Base-by-base conservation (phyloP, 2,113 vertebrate genomes). In the Penelope pileata region DNA sequence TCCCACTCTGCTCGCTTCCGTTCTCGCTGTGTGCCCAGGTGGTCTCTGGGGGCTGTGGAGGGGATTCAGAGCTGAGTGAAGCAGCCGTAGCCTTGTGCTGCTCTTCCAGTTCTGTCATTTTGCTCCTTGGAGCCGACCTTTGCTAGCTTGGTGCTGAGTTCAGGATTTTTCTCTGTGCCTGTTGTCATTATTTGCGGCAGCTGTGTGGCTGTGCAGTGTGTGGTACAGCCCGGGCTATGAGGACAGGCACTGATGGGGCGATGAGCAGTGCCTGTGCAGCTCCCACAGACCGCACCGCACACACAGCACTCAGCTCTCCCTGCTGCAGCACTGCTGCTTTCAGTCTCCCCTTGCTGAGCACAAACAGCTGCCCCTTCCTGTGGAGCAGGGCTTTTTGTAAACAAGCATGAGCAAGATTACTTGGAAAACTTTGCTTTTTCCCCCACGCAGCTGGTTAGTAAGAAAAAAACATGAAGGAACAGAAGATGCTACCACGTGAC, bases 211-310 rank as follows among this genome's bases (percentile, higher is more conserved):
- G 4, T 3, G 32, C 32, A 45, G 11, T 8, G 3, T 24, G 23
- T 26, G 54, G 3, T n/a, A 19, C 2, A 10, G 12, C 42, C 42
- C 9, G 0, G 1, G n/a, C 3, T 50, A 3, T 1, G 75, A 5
- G 75, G 62, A 18, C 7, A 70, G 45, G 69, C n/a, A 2, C 21
- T 6, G 47, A 2, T 1, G 32, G 32, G 58, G 73, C 63, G 5
- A 48, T 5, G 42, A 11, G 8, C 1, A 30, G 21, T 38, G 79
- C 12, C 54, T 5, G 60, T 16, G 47, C 75, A 4, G 66, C 48
- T 14, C 1, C 5, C 51, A 6, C 11, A 7, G 45, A 1, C 21
- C 17, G 29, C 2, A 66, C 68, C 36, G 53, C 23, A 0, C 8
- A 2, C 18, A 1, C 1, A 29, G 34, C 1, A 1, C 18, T 45